phyloP scores from a whole-genome alignment of 2,113 vertebrate genomes.

The Lepus americanus region DNA sequence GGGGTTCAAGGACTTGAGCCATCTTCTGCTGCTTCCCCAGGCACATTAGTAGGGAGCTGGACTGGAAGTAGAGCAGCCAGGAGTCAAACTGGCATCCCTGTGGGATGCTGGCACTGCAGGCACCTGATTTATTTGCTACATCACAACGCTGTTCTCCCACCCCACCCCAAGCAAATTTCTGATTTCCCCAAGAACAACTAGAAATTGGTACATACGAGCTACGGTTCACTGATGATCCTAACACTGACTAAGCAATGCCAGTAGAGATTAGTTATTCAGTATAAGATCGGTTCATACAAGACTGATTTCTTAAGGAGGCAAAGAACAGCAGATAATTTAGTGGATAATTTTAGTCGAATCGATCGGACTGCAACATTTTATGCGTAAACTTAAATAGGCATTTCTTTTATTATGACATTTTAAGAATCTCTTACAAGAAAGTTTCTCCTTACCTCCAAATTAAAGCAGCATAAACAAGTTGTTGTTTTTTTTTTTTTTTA shows the following conservation, averaged over 20 bases:
- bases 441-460: constrained; percentile 27
- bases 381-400: constrained; percentile 3
- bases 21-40: too few species aligned
- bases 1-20: too few species aligned
- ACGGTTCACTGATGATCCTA: background rate
- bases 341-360: background rate
- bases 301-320: constrained; percentile 6
- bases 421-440: constrained; percentile 56
- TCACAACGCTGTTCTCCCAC: too few species aligned
- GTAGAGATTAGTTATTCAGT: background rate
- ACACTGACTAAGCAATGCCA: background rate
- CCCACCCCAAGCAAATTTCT: too few species aligned
- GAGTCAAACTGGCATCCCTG: too few species aligned
- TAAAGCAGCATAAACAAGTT: constrained; percentile 48
- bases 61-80: too few species aligned
- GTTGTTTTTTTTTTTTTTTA: background rate
- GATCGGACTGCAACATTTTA: background rate
- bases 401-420: constrained; percentile 52
- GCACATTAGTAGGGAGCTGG: too few species aligned
- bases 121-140: too few species aligned
- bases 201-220: too few species aligned
- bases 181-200: too few species aligned
- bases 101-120: too few species aligned
- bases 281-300: background rate
- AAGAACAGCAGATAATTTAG: constrained; percentile 30